Percentiles rank a stretch among this genome's conserved stretches.
phyloP scores from a whole-genome alignment of 2,797 vertebrate genomes.

The Phylloscopus collybita region DNA sequence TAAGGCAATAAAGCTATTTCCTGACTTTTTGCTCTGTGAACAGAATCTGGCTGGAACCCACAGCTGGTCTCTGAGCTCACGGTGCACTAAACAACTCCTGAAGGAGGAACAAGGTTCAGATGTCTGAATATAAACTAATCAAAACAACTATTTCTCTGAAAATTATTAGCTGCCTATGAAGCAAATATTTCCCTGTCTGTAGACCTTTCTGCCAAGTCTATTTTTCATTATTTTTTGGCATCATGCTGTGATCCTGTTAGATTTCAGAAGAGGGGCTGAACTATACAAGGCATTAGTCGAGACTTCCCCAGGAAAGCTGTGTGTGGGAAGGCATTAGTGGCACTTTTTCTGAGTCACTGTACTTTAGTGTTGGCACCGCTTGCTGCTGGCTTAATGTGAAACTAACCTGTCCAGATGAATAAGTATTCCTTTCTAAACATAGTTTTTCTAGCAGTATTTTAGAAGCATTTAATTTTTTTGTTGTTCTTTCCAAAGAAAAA shows the following conservation, averaged over 20 bases:
- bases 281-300: not conserved
- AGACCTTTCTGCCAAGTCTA: constrained; percentile 18
- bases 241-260: not conserved
- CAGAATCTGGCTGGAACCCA: constrained; percentile 23
- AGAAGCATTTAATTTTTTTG: not conserved
- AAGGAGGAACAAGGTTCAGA: constrained; percentile 46
- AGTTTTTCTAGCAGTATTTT: not conserved
- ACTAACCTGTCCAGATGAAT: not conserved
- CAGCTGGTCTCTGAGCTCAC: constrained; percentile 47
- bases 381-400: not conserved
- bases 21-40: constrained; percentile 39
- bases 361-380: not conserved
- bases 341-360: not conserved
- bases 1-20: constrained; percentile 48
- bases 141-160: constrained; percentile 52
- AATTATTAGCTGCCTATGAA: constrained; percentile 58
- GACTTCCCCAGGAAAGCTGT: not conserved
- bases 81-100: constrained; percentile 6
- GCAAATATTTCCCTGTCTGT: constrained; percentile 47
- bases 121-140: constrained; percentile 48
- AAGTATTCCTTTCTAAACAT: not conserved
- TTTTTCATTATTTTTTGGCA: constrained; percentile 32
- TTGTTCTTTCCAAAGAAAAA: not conserved
- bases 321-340: not conserved
- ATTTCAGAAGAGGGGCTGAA: not conserved